Evolutionary conservation across 1,140 invertebrate species (phyloP), one percentile per base, ranked within the genome.

Genomic region (Brachionus rotundiformis): DNA sequence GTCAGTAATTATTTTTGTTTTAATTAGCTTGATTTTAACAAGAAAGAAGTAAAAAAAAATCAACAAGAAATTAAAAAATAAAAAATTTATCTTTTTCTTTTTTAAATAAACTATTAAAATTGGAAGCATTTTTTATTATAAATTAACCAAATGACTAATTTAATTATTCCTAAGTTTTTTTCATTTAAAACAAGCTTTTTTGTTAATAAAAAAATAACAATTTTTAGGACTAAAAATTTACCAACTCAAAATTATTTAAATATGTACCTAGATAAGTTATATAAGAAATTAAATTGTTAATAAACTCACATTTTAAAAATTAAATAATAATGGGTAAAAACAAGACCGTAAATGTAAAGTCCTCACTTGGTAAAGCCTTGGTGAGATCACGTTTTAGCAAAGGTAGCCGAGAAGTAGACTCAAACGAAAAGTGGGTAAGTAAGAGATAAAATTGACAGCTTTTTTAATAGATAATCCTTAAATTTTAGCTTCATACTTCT

Each of bases 401-500:
- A 31, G 76, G 19, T 29, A 16, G 10, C 3, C 19, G 29, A 59
- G 59, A 54, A 59, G 13, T 79, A 23, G 44, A 79, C 29, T 19
- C 33, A 33, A 16, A 23, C 29, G 76, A 79, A 59, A 79, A 79
- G 31, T 79, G 76, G 76, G 44, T 79, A 31, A 77, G 27, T 25
- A n/a, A 31, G 13, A 5, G 1, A 16, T 25, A 5, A 29, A 16
- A 27, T 25, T 3, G 13, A 8, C 11, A 49, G 7, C 16, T 47
- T 11, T 29, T 47, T 77, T 47, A 59, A 47, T 77, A 1, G 16
- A 31, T 19, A 77, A 23, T 54, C 7, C 33, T 68, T 39, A 77
- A 16, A 31, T 54, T 29, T 23, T 33, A 95, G 93, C 86, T 95
- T 1, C 94, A 96, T 84, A 94, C 93, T 8, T 91, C 93, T 33